Conservation (phyloP, 2,888 invertebrate species). For the Drosophila melanosoma region DNA sequence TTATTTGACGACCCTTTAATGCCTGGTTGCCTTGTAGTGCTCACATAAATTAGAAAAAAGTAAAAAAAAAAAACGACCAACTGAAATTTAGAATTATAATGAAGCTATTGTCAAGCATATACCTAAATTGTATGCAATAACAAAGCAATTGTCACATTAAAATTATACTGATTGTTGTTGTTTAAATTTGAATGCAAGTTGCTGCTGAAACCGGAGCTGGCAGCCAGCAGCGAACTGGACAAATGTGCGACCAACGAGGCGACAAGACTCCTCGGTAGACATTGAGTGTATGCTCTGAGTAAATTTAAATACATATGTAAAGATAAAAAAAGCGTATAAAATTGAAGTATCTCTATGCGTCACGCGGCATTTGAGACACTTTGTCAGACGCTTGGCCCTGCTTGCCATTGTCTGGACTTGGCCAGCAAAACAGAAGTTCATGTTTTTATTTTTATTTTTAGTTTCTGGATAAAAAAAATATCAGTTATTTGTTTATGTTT, state of each 20-base stretch:
- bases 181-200: slow-evolving; percentile 28
- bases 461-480: neutral
- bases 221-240: slow-evolving; percentile 48
- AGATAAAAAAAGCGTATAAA: slow-evolving; percentile 22
- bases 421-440: slow-evolving; percentile 7
- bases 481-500: too few species aligned
- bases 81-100: slow-evolving; percentile 33
- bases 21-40: slow-evolving; percentile 8
- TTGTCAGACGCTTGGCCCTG: slow-evolving; percentile 39
- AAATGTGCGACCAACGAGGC: slow-evolving; percentile 68
- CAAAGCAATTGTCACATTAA: slow-evolving; percentile 60
- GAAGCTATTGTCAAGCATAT: slow-evolving; percentile 47
- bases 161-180: slow-evolving; percentile 42
- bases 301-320: slow-evolving; percentile 18
- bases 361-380: slow-evolving; percentile 71
- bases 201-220: slow-evolving; percentile 6
- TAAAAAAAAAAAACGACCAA: slow-evolving; percentile 20
- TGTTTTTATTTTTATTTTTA: neutral
- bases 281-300: slow-evolving; percentile 56
- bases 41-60: slow-evolving; percentile 50
- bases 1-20: slow-evolving; percentile 14
- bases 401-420: slow-evolving; percentile 28
- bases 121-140: slow-evolving; percentile 38
- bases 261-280: slow-evolving; percentile 54
- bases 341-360: slow-evolving; percentile 69